Percentiles rank a stretch among this genome's conserved stretches.
phyloP scores from a whole-genome alignment of 2,888 invertebrate species.

The Taenaris catops region DNA sequence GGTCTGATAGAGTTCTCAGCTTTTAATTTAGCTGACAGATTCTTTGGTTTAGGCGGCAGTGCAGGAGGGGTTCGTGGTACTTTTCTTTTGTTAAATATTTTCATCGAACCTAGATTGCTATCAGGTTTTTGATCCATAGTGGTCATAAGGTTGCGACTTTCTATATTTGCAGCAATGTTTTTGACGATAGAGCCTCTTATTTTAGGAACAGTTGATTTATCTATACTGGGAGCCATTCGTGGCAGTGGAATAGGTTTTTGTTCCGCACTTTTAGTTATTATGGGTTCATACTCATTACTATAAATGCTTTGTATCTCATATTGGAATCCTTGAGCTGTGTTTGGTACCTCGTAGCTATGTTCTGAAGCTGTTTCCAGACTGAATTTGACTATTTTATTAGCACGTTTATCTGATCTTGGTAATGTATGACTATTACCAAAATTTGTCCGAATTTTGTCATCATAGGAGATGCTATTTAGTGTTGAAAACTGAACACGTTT shows the following conservation, averaged over 20 bases:
- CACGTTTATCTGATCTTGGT: conserved; percentile 64
- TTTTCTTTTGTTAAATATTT: conserved; percentile 75
- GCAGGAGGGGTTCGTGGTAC: conserved; percentile 85
- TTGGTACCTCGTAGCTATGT: conserved; percentile 82
- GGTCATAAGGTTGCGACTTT: conserved; percentile 51
- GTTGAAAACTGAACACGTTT: conserved; percentile 83
- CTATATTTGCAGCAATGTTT: conserved; percentile 71
- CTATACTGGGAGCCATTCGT: conserved; percentile 40
- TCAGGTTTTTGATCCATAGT: conserved; percentile 76
- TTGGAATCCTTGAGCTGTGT: conserved; percentile 72
- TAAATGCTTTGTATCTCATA: conserved; percentile 84
- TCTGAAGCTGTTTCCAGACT: conserved; percentile 74
- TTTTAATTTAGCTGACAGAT: conserved; percentile 84
- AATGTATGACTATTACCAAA: conserved; percentile 51
- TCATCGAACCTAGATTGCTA: conserved; percentile 57
- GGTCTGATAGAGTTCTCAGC: conserved; percentile 66
- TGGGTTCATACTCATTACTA: conserved; percentile 87
- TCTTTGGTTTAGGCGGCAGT: conserved; percentile 89
- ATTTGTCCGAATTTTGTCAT: conserved; percentile 58
- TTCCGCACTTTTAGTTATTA: conserved; percentile 73
- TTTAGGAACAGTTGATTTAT: conserved; percentile 54
- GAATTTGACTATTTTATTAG: conserved; percentile 73
- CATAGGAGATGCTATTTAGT: conserved; percentile 80
- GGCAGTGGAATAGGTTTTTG: conserved; percentile 50
- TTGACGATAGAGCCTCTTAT: conserved; percentile 74